A percentile compares a stretch with the other conserved stretches of the same genome.
Conservation (phyloP, 2,888 invertebrate species). For the Cephus pygmeus region DNA sequence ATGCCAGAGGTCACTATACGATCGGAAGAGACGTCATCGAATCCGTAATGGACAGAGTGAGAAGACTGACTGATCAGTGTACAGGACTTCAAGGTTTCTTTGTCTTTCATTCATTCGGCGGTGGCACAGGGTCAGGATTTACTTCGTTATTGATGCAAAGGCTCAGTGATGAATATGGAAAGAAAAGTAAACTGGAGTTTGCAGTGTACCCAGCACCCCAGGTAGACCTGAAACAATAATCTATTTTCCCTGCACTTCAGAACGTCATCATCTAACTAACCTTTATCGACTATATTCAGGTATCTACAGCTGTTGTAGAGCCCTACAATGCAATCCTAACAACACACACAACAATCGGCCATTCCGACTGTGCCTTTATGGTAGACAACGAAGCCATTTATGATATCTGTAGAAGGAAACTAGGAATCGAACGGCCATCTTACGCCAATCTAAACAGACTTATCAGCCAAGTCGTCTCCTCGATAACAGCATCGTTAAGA, state of each 20-base stretch:
- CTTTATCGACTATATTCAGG: slow-evolving; percentile 39
- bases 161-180: slow-evolving; percentile 91
- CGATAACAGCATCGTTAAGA: slow-evolving; percentile 72
- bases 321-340: slow-evolving; percentile 93
- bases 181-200: slow-evolving; percentile 93
- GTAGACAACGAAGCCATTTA: slow-evolving; percentile 97
- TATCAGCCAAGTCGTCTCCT: slow-evolving; percentile 75
- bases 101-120: slow-evolving; percentile 93
- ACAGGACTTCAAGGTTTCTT: slow-evolving; percentile 89
- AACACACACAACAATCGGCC: slow-evolving; percentile 88
- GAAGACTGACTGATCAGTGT: slow-evolving; percentile 88
- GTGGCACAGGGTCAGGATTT: slow-evolving; percentile 93
- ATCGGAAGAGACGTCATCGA: slow-evolving; percentile 92
- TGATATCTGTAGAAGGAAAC: slow-evolving; percentile 87
- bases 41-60: slow-evolving; percentile 81
- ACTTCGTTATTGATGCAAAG: slow-evolving; percentile 93
- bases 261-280: background rate
- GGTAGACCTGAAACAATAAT: slow-evolving; percentile 63
- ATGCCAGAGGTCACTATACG: slow-evolving; percentile 94
- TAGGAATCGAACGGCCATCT: slow-evolving; percentile 85
- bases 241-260: background rate
- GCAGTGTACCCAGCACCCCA: slow-evolving; percentile 95
- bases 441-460: slow-evolving; percentile 88
- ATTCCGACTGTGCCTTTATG: slow-evolving; percentile 93
- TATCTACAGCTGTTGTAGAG: slow-evolving; percentile 93